phyloP scores from a whole-genome alignment of 2,113 vertebrate species.

The Coptodon bakossiorum region DNA sequence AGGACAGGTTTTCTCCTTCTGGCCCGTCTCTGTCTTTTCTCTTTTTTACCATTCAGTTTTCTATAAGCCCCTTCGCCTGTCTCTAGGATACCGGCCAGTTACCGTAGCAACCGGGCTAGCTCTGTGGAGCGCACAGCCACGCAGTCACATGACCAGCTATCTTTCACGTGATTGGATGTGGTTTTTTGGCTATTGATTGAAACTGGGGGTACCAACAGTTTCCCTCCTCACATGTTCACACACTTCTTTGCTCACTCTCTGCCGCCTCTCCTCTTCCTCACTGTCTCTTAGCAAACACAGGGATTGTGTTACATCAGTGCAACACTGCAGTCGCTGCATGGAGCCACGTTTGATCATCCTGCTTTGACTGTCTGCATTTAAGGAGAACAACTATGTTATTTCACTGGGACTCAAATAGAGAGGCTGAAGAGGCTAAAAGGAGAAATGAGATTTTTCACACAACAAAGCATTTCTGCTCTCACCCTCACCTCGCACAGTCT shows the following conservation, averaged over 20 bases:
- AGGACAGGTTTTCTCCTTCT: background rate
- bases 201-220: background rate
- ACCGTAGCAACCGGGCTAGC: constrained; percentile 58
- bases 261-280: background rate
- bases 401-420: background rate
- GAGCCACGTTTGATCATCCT: background rate
- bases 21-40: background rate
- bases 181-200: constrained; percentile 24
- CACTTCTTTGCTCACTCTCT: background rate
- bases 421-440: background rate
- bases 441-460: background rate
- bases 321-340: background rate
- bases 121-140: constrained; percentile 21
- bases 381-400: background rate
- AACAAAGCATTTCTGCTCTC: background rate
- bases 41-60: constrained; percentile 43
- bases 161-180: constrained; percentile 29
- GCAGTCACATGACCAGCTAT: constrained; percentile 35
- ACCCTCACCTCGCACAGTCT: background rate
- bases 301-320: background rate
- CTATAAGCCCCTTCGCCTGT: constrained; percentile 45
- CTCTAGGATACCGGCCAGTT: constrained; percentile 63
- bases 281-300: background rate
- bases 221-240: constrained; percentile 7
- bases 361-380: background rate